Base-by-base conservation (phyloP, 2,797 vertebrate species). In the Lepus townsendii region DNA sequence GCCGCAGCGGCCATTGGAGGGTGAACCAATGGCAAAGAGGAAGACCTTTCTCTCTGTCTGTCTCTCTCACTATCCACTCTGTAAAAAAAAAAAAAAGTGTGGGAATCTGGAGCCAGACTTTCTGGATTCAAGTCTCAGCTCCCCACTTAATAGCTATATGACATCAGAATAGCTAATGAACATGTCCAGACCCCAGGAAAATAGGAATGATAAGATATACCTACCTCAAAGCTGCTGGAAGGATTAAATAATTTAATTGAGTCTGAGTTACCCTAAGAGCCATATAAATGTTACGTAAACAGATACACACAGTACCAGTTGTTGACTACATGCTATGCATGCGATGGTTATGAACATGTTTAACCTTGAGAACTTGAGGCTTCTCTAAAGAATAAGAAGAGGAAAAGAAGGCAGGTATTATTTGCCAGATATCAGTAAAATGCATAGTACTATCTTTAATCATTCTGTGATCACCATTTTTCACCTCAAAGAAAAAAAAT, bases 361-460 rank as follows among this genome's bases (percentile, higher is more conserved):
- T 30, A 92, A 69, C 22, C 38, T 85, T 90, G 86, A 86, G 63
- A 86, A 91, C 73, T 4, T 24, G 11, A 87, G 42, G 30, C 3
- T 68, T 91, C 57, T 38, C 38, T 72, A 71, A 79, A 54, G 27
- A 71, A 17, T 63, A 82, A 50, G 22, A 35, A 83, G 62, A 95
- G 38, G 38, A 94, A 96, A 90, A 57, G 10, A 92, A 85, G 12
- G 38, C 80, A 32, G 19, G 35, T 35, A 27, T 13, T 63, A 7
- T 89, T 90, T 68, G 83, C 57, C 87, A 90, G 86, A 20, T 50
- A 94, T 57, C 60, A 87, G 26, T 92, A 87, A 90, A 91, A 75
- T 83, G 26, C 38, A 86, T 3, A 92, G 32, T 78, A 60, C 3
- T 83, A 22, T 85, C n/a, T 90, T 93, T 17, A 78, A 1, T 75